Evolutionary conservation across 2,797 vertebrate species (phyloP), one percentile per base, ranked within the genome.

Genomic region (Myripristis murdjan): DNA sequence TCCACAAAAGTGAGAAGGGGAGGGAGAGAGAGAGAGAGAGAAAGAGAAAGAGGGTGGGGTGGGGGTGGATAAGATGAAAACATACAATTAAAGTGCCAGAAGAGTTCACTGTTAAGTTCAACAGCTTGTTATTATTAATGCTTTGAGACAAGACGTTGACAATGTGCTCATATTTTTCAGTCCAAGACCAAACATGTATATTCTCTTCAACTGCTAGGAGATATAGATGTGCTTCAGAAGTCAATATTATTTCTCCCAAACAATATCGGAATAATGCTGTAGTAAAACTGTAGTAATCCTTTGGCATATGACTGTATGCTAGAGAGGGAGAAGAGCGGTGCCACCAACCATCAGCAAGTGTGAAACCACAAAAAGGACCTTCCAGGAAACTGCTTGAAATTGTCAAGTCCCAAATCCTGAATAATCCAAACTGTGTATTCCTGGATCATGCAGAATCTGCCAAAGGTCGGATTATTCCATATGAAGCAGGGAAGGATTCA

Each of bases 251-350:
- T 52, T 55, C 54, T 73, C 75, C 73, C 41, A 4, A 7, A 52
- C n/a, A n/a, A n/a, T n/a, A 15, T 3, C 43, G 51, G 79, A 54
- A 58, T 58, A 63, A 54, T 64, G 64, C 78, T 53, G 66, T 81
- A 56, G 48, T 55, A 61, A 75, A 65, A 82, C 66, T 82, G 68
- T 52, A 59, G 64, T 70, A 75, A 89, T 87, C 89, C 89, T 90
- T 90, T 91, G 88, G 89, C 88, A 81, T 90, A 6, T 88, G 89
- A 92, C 84, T 87, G 73, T 74, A 67, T 65, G 71, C 64, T 79
- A 82, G 41, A 43, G 64, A 59, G 60, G 37, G 53, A 81, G 72
- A 73, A 49, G 81, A 77, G 69, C 8, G 12, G 74, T 6, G 70
- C 63, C 60, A 22, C 48, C 35, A 2, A 58, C n/a, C 15, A 24